Conservation (phyloP, 2,888 invertebrate species). For the Sylvicola cinctus region DNA sequence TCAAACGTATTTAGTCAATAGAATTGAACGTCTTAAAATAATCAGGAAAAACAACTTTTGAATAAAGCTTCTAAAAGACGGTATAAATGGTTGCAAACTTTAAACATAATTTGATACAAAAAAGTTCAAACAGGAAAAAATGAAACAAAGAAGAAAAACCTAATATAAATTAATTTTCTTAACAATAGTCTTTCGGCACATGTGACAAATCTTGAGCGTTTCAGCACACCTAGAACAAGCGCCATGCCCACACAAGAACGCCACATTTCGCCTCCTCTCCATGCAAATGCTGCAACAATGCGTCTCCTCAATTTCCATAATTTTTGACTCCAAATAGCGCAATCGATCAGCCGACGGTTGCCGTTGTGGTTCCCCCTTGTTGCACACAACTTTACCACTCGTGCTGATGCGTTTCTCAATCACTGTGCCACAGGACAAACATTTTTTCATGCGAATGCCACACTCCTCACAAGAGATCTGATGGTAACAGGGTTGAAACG, state of each 20-base stretch:
- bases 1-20: too few species aligned
- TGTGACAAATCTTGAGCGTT: slow-evolving; percentile 64
- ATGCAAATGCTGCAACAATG: slow-evolving; percentile 74
- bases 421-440: slow-evolving; percentile 39
- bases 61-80: too few species aligned
- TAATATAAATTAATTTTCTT: slow-evolving; percentile 26
- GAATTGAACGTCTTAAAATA: too few species aligned
- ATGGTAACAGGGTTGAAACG: slow-evolving; percentile 54
- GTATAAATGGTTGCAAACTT: too few species aligned
- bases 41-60: too few species aligned
- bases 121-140: too few species aligned
- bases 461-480: slow-evolving; percentile 55
- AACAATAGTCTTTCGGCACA: slow-evolving; percentile 32
- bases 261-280: slow-evolving; percentile 63
- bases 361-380: slow-evolving; percentile 21
- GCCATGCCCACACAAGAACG: slow-evolving; percentile 74
- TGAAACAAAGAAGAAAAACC: slow-evolving; percentile 5
- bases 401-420: slow-evolving; percentile 34
- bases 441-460: slow-evolving; percentile 55
- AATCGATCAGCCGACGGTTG: slow-evolving; percentile 44
- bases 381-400: slow-evolving; percentile 29
- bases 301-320: slow-evolving; percentile 71
- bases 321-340: slow-evolving; percentile 47
- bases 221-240: slow-evolving; percentile 66
- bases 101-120: too few species aligned